Conservation (phyloP, 2,888 invertebrate genomes). For the Tipula unca region DNA sequence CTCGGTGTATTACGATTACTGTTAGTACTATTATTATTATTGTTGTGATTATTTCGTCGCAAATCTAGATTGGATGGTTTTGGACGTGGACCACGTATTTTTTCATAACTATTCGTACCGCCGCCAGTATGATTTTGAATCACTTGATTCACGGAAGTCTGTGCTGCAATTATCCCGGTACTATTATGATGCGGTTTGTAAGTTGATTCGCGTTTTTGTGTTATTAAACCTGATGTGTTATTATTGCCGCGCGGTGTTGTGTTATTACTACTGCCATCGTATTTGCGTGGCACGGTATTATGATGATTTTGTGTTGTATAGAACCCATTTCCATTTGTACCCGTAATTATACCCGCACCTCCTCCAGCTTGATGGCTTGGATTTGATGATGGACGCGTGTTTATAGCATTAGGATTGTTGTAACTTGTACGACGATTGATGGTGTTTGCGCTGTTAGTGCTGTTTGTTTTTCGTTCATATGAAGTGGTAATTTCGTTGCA, state of each 20-base stretch:
- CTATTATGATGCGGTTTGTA: neutral
- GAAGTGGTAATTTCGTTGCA: neutral
- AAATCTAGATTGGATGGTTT: constrained; percentile 37
- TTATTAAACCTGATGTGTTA: neutral
- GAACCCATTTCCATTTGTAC: neutral
- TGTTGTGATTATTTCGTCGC: constrained; percentile 30
- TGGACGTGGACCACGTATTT: constrained; percentile 28
- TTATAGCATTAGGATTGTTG: neutral
- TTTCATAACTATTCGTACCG: neutral
- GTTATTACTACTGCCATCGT: neutral
- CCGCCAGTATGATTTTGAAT: constrained; percentile 22
- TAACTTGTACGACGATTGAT: neutral
- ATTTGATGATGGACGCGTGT: constrained; percentile 4
- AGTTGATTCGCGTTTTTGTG: neutral
- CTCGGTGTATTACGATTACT: constrained; percentile 42
- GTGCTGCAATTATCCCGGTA: neutral
- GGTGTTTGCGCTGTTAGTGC: neutral
- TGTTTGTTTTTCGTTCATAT: neutral
- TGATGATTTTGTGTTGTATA: constrained; percentile 8
- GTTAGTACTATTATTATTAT: constrained; percentile 27
- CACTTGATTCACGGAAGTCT: neutral
- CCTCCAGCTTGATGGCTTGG: constrained; percentile 14
- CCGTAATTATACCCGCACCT: neutral
- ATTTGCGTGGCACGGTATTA: neutral
- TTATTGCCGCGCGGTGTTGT: neutral